Evolutionary conservation across 2,797 vertebrate genomes (phyloP), one percentile per base, ranked within the genome.

Genomic region (Myotis findleyi): DNA sequence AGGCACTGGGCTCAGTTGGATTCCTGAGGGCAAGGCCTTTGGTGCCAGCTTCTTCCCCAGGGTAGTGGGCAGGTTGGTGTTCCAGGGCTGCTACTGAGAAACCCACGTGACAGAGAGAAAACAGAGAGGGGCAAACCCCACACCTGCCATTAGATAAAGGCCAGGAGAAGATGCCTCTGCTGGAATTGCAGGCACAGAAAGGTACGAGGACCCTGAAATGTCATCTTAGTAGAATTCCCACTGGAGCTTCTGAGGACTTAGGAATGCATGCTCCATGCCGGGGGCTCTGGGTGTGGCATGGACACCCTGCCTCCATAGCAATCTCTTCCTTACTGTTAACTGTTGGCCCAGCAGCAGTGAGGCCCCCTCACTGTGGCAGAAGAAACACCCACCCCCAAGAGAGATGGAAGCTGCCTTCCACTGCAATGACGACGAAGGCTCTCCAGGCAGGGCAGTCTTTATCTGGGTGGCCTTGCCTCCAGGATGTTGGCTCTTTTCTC

Each of bases 351-450:
- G 7, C 3, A 76, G n/a, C 23, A 11, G 3, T 7, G 49, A 25
- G 17, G 13, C 10, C 9, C 68, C 12, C 11, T 25, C 6, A 0
- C 25, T 36, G 1, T 20, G 8, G 14, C 21, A 53, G 30, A 4
- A 25, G 3, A 81, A 13, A 2, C 27, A 20, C n/a, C 20, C 23
- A 25, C 9, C 4, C 3, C 2, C 41, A 81, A 53, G 36, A 81
- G 71, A 94, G 36, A 85, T 0, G 18, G 33, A 94, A 62, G 9
- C 10, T 41, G 13, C 51, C 27, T 77, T 66, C 20, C 41, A 23
- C 16, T 10, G 11, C 11, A 51, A 68, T 25, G 23, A 1, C 1
- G 6, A 41, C 1, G 38, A 41, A 1, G 51, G 7, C 8, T 3
- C 9, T n/a, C 0, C 18, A 49, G 38, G 82, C 4, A 80, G 1